Evolutionary conservation across 1,140 invertebrate genomes (phyloP), one percentile per base, ranked within the genome.

Genomic region (Panagrolaimus sp.): DNA sequence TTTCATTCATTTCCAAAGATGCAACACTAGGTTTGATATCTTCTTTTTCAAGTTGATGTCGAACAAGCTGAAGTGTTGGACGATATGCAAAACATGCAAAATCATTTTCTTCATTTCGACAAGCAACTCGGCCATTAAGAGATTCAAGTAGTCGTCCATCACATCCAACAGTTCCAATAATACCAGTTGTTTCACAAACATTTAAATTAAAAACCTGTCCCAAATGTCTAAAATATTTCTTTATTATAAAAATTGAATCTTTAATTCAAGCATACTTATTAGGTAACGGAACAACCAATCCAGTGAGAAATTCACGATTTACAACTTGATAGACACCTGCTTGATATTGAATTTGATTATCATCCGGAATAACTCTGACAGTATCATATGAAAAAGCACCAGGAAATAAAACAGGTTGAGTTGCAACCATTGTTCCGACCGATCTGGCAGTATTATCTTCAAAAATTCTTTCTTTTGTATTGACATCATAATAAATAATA

Each of bases 131-230:
- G 8, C 52, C 52, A 58, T 58, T 58, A 12, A 58, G 17, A 2
- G 52, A 58, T 24, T 58, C 52, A 28, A 58, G 21, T 1, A 58
- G 52, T 26, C 52, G 15, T 21, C 52, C 52, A 58, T 58, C 52
- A 58, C 21, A 21, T 8, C 52, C 52, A 28, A 58, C 52, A 28
- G 15, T 26, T 21, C 15, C 52, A 14, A 58, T 21, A 12, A 58
- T 28, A 21, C 52, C 52, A 3, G 15, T 26, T 21, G 21, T 58
- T 58, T 58, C 52, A 28, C 52, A 58, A 14, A 58, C 28, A 26
- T 10, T 26, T 0, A 58, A n/a, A 26, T 58, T 28, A 21, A 58
- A 58, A 21, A 10, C 21, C 5, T 58, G 52, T 10, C 52, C 52
- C 14, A 58, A n/a, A 28, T 58, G 52, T 26, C 52, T 58, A 28